These are phyloP conservation scores for Helostoma temminkii DNA, from an alignment of 2,797 vertebrate species.

Conservation along the genomic window DNA sequence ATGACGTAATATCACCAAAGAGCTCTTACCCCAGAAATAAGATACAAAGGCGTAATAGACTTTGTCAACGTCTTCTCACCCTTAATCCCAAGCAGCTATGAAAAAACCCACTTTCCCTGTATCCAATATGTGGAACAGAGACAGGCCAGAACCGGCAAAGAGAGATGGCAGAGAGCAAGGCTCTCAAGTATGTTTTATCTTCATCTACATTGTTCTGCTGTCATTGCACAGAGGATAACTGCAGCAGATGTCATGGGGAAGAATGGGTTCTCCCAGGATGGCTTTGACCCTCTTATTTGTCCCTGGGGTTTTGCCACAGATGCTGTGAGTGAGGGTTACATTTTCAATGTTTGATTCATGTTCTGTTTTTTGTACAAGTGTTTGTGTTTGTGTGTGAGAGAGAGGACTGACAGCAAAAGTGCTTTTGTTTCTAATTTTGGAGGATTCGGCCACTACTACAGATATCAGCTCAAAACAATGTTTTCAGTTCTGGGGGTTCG, in stretches of 20 bases:
- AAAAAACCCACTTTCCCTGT: constrained; percentile 26
- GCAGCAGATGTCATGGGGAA: constrained; percentile 81
- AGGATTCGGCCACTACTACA: neutral
- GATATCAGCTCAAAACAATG: neutral
- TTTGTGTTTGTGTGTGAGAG: neutral
- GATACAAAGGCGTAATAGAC: constrained; percentile 45
- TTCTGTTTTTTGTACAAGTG: constrained; percentile 23
- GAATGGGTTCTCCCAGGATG: constrained; percentile 77
- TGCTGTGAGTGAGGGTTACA: constrained; percentile 64
- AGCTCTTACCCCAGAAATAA: constrained; percentile 23
- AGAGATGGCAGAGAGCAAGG: constrained; percentile 47
- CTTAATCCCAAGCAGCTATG: constrained; percentile 44
- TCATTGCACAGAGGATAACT: constrained; percentile 69
- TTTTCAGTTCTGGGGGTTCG: neutral
- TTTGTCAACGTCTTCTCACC: constrained; percentile 49
- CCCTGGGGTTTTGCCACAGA: constrained; percentile 78
- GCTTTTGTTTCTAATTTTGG: constrained; percentile 10
- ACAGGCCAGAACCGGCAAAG: constrained; percentile 26
- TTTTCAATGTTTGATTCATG: constrained; percentile 58
- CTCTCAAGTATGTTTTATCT: constrained; percentile 67
- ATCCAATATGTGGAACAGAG: constrained; percentile 39
- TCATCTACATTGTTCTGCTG: constrained; percentile 76
- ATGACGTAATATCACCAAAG: constrained; percentile 44
- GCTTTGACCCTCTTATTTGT: constrained; percentile 80
- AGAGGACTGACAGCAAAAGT: neutral